Base-by-base conservation (phyloP, 2,888 invertebrate species). In the Marronus borbonicus region DNA sequence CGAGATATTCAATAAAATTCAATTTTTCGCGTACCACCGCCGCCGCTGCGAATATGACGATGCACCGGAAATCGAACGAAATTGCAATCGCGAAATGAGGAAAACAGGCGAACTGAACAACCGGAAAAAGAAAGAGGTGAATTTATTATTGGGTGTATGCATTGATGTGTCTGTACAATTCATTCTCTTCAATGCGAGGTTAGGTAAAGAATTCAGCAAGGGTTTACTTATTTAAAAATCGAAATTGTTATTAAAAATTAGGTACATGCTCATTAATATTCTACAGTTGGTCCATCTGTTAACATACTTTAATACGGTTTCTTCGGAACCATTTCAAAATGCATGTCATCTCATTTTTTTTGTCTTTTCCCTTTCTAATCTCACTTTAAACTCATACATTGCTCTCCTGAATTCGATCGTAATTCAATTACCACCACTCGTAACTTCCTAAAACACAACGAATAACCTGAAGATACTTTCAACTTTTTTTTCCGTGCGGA, bases 1-100 rank as follows among this genome's bases (percentile, higher is more conserved):
- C 24, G 20, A 28, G 49, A 50, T 50, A 68, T 50, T 68, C 68
- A 24, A 68, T 68, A 28, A 68, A 68, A 68, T 68, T 50, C 28
- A 68, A 68, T 68, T 68, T 31, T 62, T 62, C 62, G 62, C 10
- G 62, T 31, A 62, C 62, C 24, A 31, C 28, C 24, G 28, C 31
- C 12, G 14, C 8, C 12, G 28, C 24, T 31, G 28, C 55, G 55
- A 20, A 8, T 20, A 7, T 44, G 31, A 10, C 10, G 62, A 66
- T 66, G 65, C 44, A 44, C 65, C 44, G 65, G 44, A 66, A 66
- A 66, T 44, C n/a, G 36, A n/a, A 66, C 14, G 20, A 66, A 20
- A 44, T 20, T 66, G 20, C 39, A 66, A 66, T 20, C 55, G 55
- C 55, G 55, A 58, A 58, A 58, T 58, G 55, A 58, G 55, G 10